Percentiles rank a stretch among this genome's conserved stretches.
phyloP scores from a whole-genome alignment of 2,888 invertebrate species.

The Sarcophaga caerulescens region DNA sequence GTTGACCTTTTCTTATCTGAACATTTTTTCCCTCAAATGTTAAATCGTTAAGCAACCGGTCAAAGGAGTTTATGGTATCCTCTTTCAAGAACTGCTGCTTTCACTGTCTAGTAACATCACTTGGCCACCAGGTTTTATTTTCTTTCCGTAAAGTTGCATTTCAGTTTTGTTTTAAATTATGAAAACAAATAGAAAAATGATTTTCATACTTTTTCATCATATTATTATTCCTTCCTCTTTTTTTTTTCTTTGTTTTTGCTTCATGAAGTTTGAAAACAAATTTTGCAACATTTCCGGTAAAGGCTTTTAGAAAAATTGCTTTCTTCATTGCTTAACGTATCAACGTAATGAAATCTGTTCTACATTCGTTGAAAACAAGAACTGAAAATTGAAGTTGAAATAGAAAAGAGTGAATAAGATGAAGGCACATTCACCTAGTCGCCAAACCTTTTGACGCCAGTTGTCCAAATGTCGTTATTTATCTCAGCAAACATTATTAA shows the following conservation, averaged over 20 bases:
- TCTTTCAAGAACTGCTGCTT: slow-evolving; percentile 12
- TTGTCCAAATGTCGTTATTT: neutral
- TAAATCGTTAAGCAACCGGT: neutral
- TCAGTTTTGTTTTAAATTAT: neutral
- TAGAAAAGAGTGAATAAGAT: neutral
- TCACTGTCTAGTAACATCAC: slow-evolving; percentile 24
- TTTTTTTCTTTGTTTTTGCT: neutral
- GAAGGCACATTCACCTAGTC: neutral
- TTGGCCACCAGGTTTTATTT: neutral
- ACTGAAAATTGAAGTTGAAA: too few species aligned
- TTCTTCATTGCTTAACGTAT: neutral
- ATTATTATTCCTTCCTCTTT: neutral
- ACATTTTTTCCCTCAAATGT: neutral
- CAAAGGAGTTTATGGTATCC: neutral
- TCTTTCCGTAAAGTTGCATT: slow-evolving; percentile 8
- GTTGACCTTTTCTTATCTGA: neutral
- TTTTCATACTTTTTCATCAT: neutral
- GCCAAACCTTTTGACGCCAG: neutral
- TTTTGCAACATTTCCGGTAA: slow-evolving; percentile 16
- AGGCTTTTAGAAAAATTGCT: slow-evolving; percentile 5
- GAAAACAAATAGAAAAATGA: neutral
- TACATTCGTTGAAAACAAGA: neutral
- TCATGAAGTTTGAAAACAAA: neutral
- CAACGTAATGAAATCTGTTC: neutral
- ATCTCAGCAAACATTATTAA: too few species aligned